phyloP scores from a whole-genome alignment of 2,888 invertebrate species.

The Ormyrus pomaceus region DNA sequence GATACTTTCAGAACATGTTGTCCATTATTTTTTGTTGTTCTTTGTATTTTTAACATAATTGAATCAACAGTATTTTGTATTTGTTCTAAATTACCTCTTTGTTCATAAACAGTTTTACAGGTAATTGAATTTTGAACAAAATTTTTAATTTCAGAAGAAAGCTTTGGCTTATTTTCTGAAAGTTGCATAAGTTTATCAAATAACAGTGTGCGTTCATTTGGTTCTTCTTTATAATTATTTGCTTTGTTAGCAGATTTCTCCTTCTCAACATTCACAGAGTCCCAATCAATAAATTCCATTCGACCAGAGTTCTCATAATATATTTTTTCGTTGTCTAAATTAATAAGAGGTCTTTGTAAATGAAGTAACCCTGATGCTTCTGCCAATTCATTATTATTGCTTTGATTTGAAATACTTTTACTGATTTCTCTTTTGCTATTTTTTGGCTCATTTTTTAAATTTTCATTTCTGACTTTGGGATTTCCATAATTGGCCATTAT shows the following conservation, averaged over 20 bases:
- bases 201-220: neutral
- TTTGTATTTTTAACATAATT: constrained; percentile 32
- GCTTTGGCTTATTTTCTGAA: constrained; percentile 3
- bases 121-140: constrained; percentile 43
- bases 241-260: neutral
- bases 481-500: no score
- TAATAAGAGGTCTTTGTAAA: constrained; percentile 19
- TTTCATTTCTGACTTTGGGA: no score
- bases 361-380: constrained; percentile 28
- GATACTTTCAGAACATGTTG: neutral
- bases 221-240: neutral
- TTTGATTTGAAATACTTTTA: no score
- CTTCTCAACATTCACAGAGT: neutral
- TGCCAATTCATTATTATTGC: neutral
- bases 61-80: constrained; percentile 4
- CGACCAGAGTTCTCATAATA: constrained; percentile 36
- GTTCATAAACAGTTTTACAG: constrained; percentile 13
- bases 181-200: neutral
- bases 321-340: constrained; percentile 19
- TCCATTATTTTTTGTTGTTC: neutral
- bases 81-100: constrained; percentile 23
- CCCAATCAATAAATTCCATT: constrained; percentile 45
- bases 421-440: no score
- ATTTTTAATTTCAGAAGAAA: constrained; percentile 17
- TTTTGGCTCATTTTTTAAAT: no score